These are phyloP conservation scores for Glaucidium brasilianum DNA, from an alignment of 2,113 vertebrate species.

Conservation along the genomic window DNA sequence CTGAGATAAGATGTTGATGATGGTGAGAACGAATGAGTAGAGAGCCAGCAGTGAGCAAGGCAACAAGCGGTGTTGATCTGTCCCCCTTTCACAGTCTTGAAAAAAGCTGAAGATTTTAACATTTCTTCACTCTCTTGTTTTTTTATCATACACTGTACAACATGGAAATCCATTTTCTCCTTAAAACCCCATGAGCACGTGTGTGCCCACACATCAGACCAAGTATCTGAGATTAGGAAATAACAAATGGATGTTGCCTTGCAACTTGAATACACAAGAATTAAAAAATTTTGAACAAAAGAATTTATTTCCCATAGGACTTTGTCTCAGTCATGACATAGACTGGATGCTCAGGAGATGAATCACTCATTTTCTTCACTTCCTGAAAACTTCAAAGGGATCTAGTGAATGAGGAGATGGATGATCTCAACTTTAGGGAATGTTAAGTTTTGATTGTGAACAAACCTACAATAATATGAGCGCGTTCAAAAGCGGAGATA, in stretches of 20 bases:
- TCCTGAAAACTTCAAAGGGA: not conserved
- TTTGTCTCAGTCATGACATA: not conserved
- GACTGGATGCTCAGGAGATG: not conserved
- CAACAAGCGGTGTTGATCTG: not conserved
- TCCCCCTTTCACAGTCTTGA: not conserved
- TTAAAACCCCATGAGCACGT: not conserved
- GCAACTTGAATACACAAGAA: not conserved
- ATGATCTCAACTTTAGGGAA: not conserved
- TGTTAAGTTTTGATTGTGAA: not conserved
- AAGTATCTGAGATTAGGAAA: not conserved
- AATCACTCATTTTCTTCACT: not conserved
- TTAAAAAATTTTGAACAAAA: not conserved
- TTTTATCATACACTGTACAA: not conserved
- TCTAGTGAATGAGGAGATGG: not conserved
- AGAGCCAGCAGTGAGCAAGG: not conserved
- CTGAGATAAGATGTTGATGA: not conserved
- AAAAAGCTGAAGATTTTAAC: not conserved
- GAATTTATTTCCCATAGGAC: not conserved
- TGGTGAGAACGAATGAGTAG: not conserved
- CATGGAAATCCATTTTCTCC: not conserved
- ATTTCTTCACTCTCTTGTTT: not conserved
- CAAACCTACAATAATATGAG: not conserved
- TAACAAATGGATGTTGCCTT: not conserved
- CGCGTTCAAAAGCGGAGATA: not conserved
- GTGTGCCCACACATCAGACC: not conserved